Conservation (phyloP, 1,140 invertebrate genomes). For the Dendrolimus kikuchii region DNA sequence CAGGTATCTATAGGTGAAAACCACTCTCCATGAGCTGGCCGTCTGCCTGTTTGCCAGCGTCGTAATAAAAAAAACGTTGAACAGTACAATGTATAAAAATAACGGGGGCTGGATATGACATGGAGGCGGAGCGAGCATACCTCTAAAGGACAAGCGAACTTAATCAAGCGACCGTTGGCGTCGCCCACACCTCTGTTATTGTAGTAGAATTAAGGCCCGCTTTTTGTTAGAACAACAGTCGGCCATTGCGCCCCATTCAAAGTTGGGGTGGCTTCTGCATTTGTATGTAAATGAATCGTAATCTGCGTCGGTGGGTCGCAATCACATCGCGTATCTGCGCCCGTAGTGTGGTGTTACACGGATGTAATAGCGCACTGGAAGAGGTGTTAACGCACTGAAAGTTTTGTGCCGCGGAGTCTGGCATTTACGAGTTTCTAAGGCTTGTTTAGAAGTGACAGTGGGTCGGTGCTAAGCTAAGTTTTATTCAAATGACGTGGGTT, state of each 20-base stretch:
- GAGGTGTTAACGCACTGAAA: conserved; percentile 16
- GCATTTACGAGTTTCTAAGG: neutral
- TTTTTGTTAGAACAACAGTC: conserved; percentile 63
- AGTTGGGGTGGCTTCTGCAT: conserved; percentile 44
- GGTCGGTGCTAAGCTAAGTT: neutral
- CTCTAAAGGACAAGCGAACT: conserved; percentile 17
- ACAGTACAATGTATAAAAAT: conserved; percentile 23
- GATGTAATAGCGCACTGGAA: conserved; percentile 17
- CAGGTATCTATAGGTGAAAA: too few species aligned
- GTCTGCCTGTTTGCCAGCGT: too few species aligned
- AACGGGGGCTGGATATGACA: conserved; percentile 27
- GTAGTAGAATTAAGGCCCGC: conserved; percentile 59
- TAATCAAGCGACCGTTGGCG: conserved; percentile 27
- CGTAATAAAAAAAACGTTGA: conserved; percentile 6
- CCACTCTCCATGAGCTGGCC: too few species aligned
- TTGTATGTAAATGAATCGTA: conserved; percentile 67
- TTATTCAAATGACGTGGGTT: too few species aligned
- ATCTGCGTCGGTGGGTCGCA: conserved; percentile 41
- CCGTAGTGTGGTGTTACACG: conserved; percentile 5
- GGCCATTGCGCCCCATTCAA: conserved; percentile 44
- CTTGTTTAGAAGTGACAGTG: too few species aligned
- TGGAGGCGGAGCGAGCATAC: conserved; percentile 15
- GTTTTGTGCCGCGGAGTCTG: conserved; percentile 2
- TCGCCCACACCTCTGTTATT: conserved; percentile 38
- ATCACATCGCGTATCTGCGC: conserved; percentile 31